Evolutionary conservation across 1,140 invertebrate genomes (phyloP).

Genomic region (Tetragnatha versicolor): DNA sequence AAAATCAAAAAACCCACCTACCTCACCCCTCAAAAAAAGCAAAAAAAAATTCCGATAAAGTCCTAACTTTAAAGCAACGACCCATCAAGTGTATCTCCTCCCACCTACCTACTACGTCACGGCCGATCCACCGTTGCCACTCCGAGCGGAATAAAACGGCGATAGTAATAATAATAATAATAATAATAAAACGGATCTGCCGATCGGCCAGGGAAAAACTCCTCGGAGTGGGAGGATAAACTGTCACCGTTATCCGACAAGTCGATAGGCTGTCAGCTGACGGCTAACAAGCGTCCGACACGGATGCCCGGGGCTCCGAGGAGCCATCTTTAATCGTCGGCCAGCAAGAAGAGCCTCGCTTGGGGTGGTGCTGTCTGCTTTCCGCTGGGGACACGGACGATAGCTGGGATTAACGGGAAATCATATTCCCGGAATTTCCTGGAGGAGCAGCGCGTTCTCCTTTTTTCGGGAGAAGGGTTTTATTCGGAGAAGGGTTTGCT

Average conservation of each 20-base stretch:
- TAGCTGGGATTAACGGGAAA: conserved; percentile 3
- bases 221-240: too few relatives aligned
- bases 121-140: too few relatives aligned
- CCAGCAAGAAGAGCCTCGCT: conserved; percentile 11
- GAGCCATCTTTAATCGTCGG: conserved; percentile 20
- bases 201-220: too few relatives aligned
- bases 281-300: conserved; percentile 35
- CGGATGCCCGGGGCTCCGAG: neutral
- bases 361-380: neutral
- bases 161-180: too few relatives aligned
- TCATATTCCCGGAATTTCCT: conserved; percentile 21
- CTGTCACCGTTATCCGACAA: conserved; percentile 31
- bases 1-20: too few relatives aligned
- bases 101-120: too few relatives aligned
- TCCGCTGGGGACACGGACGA: neutral
- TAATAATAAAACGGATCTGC: too few relatives aligned
- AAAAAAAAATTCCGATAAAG: too few relatives aligned
- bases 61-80: too few relatives aligned
- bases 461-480: neutral
- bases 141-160: too few relatives aligned
- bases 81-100: too few relatives aligned
- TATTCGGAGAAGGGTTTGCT: neutral
- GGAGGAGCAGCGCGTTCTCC: neutral
- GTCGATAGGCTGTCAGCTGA: conserved; percentile 35
- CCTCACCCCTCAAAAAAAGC: too few relatives aligned